Evolutionary conservation across 2,888 invertebrate genomes (phyloP), one percentile per base, ranked within the genome.

Genomic region (Synanthedon andrenaeformis): DNA sequence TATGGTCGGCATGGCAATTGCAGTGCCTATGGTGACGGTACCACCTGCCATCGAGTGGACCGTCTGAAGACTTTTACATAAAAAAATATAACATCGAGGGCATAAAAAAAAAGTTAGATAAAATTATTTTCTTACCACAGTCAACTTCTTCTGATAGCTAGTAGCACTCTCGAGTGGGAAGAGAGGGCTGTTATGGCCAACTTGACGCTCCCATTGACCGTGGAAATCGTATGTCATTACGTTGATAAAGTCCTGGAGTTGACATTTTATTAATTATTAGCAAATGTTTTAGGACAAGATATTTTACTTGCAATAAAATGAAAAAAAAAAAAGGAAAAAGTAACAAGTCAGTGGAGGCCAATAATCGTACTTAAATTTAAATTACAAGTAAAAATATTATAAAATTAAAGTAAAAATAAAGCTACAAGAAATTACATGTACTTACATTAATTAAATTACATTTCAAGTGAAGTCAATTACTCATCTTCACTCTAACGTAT

Each of bases 171-270:
- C 96, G 23, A 97, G 84, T 0, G 97, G 94, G 80, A 92, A 96
- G 1, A 97, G 90, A 0, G 97, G 97, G 53, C 96, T 95, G 85
- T 97, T 97, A 78, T 97, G 97, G 4, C 96, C 96, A 2, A 97
- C 96, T 59, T 95, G 94, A 56, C 96, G 90, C 74, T 97, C 96
- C 96, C 96, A 97, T 73, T 96, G 96, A 0, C 97, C 97, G 70
- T 96, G 96, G 90, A 97, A 97, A 76, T 97, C 97, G 71, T 97
- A 97, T 0, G 96, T 96, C 96, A 97, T 96, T 10, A 97, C 94
- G 74, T 96, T 97, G 73, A 97, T 96, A 72, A 94, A 96, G 81
- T 97, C 97, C 88, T 88, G 64, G 3, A 67, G 65, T 10, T 13
- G 19, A 19, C 12, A 14, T 45, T 45, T 45, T n/a, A 14, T 45